Evolutionary conservation across 2,797 vertebrate species (phyloP).

Genomic region (Austrolebias charrua): DNA sequence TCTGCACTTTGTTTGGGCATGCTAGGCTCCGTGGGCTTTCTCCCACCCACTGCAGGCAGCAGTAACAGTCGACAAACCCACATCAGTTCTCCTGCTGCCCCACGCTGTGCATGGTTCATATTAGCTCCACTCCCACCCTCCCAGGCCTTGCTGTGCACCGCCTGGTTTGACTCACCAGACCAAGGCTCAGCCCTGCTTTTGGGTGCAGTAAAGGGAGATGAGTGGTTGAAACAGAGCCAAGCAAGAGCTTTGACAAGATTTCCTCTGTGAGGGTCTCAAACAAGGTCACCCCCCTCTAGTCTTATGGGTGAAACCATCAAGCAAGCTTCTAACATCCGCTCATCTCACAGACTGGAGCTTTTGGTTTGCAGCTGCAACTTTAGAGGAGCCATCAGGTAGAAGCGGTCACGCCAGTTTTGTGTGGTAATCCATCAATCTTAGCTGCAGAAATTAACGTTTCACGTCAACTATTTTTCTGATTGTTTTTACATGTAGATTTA

Average conservation of each 20-base stretch:
- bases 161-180: conserved; percentile 56
- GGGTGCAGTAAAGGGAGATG: conserved; percentile 42
- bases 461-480: neutral
- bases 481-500: no score
- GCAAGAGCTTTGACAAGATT: conserved; percentile 25
- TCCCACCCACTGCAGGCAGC: conserved; percentile 71
- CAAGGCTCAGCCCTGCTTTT: conserved; percentile 42
- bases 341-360: conserved; percentile 33
- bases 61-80: conserved; percentile 63
- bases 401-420: neutral
- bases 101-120: conserved; percentile 68
- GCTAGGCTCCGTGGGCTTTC: conserved; percentile 70
- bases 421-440: neutral
- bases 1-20: conserved; percentile 69
- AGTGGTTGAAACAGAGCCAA: conserved; percentile 51
- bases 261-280: conserved; percentile 36
- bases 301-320: conserved; percentile 31
- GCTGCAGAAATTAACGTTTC: conserved; percentile 3
- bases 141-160: conserved; percentile 43
- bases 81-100: conserved; percentile 61
- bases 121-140: conserved; percentile 66
- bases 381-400: conserved; percentile 1
- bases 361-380: conserved; percentile 25
- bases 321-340: conserved; percentile 19
- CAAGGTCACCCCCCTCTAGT: conserved; percentile 34